Conservation (phyloP, 64 coral and sea anemone species). For the Montipora sp. region DNA sequence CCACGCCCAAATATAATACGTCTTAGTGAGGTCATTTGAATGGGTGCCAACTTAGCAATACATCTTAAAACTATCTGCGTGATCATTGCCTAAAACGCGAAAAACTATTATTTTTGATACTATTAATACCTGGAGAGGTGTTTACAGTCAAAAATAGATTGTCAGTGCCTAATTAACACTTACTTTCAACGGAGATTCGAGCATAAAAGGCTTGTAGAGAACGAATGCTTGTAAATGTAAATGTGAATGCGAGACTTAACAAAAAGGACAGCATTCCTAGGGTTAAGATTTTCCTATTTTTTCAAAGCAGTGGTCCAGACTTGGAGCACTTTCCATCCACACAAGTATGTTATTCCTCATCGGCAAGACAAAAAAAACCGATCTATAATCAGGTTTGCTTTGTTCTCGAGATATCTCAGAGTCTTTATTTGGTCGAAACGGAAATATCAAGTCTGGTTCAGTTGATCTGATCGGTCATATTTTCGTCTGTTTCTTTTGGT, state of each 20-base stretch:
- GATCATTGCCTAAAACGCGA: conserved; percentile 18
- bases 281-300: no score
- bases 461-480: conserved; percentile 5
- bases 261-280: background rate
- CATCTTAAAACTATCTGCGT: conserved; percentile 26
- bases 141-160: conserved; percentile 30
- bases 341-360: background rate
- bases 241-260: background rate
- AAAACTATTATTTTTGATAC: conserved; percentile 1
- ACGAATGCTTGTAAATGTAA: no score
- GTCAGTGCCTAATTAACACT: conserved; percentile 49
- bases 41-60: background rate
- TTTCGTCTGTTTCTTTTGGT: background rate
- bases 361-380: background rate
- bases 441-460: conserved; percentile 22
- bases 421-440: background rate
- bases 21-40: conserved; percentile 13
- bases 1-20: background rate
- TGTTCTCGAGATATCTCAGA: background rate
- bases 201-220: no score
- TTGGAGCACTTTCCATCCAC: background rate
- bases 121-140: conserved; percentile 12
- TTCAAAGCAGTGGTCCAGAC: background rate
- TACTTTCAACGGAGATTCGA: background rate
- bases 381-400: conserved; percentile 19